Evolutionary conservation across 35 echinoderm and acorn worm species (phyloP), one percentile per base, ranked within the genome.

Genomic region (Patiria miniata): DNA sequence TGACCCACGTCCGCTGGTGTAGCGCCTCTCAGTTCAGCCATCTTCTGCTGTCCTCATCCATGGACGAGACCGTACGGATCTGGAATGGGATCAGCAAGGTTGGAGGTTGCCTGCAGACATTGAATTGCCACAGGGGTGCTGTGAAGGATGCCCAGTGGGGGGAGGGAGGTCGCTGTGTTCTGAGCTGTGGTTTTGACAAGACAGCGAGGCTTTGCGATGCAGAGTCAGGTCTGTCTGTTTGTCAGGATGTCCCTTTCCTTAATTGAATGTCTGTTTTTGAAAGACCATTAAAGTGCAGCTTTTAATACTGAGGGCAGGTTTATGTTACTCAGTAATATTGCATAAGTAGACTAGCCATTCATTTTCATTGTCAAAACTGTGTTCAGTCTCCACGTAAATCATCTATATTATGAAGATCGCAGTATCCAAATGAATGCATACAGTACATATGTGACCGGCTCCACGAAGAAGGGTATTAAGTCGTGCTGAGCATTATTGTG

Each of bases 101-200:
- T 15, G 78, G 42, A 56, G 91, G 89, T 84, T 51, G 29, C 18
- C 78, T 94, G 7, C 82, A 91, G 79, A 92, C 89, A 17, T 40
- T 99, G 38, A 80, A 78, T 16, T 90, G 86, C 40, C 96, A 99
- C 56, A 36, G 59, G 54, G 90, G 84, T 57, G 93, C 89, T 29
- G 83, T 99, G 4, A 99, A 94, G 61, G 92, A 94, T 89, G 92
- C 92, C 17, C 79, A 89, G 56, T 99, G 92, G 92, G 90, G 81
- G 47, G 36, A 19, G 42, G 90, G 91, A 77, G 96, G 96, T 55
- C 37, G 77, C 23, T 82, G 33, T 22, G 58, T 99, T 15, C 78
- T 99, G 9, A 99, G 96, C 51, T 91, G 96, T 83, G 96, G 96
- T 19, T 99, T 92, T 95, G 96, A 95, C 68, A 94, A 99, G 37